Percentiles rank a stretch among this genome's conserved stretches.
phyloP scores from a whole-genome alignment of 2,888 invertebrate genomes.

The Pyrochroa serraticornis region DNA sequence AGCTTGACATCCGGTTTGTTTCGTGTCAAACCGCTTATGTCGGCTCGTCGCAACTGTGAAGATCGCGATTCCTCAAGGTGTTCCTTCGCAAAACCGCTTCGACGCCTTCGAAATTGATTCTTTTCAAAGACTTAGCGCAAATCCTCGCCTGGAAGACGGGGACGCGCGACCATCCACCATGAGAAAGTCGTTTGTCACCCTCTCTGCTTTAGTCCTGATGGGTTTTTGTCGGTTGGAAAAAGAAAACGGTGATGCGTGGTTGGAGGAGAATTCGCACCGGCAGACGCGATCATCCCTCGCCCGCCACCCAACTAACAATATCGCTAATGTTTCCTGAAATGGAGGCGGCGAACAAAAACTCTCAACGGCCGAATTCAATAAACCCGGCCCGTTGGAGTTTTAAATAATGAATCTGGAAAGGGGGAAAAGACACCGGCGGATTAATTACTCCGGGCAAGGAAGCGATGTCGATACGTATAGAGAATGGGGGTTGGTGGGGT shows the following conservation, averaged over 20 bases:
- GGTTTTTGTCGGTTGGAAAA: conserved; percentile 34
- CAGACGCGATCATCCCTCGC: conserved; percentile 39
- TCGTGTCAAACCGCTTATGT: conserved; percentile 15
- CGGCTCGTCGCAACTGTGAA: background rate
- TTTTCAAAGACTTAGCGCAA: conserved; percentile 41
- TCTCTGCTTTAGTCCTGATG: conserved; percentile 34
- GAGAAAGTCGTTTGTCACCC: conserved; percentile 43
- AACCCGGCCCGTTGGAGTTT: conserved; percentile 3
- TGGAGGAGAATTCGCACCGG: conserved; percentile 39
- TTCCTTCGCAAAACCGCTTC: conserved; percentile 33
- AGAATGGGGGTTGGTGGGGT: no score
- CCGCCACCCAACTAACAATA: conserved; percentile 32
- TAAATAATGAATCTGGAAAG: no score
- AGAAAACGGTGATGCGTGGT: conserved; percentile 25
- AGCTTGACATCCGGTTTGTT: conserved; percentile 20
- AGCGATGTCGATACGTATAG: no score
- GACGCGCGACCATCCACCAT: conserved; percentile 35
- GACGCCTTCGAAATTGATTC: conserved; percentile 44
- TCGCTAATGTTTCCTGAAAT: conserved; percentile 28
- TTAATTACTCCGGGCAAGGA: no score
- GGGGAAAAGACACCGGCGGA: no score
- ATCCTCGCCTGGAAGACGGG: conserved; percentile 38
- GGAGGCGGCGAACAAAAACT: conserved; percentile 31
- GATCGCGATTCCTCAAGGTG: conserved; percentile 15
- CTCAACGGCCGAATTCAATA: conserved; percentile 30